Base-by-base conservation (phyloP, 1,140 invertebrate genomes). In the Pectinophora gossypiella region DNA sequence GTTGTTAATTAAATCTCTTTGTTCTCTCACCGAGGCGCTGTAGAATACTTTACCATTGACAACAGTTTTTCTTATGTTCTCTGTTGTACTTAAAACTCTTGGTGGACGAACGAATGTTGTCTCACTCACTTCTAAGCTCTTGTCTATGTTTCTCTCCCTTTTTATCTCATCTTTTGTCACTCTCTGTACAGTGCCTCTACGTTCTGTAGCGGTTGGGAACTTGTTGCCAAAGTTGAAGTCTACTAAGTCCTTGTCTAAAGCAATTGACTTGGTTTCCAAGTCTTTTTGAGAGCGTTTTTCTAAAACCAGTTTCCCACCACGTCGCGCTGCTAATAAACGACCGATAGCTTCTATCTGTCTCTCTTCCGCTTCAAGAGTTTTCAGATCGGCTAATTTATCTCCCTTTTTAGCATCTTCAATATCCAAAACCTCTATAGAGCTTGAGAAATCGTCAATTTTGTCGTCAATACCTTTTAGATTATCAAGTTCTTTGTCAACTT, bases 271-370 rank as follows among this genome's bases (percentile, higher is more conserved):
- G 0, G 70, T 54, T 65, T 81, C 80, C n/a, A 85, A 62, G 45
- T 85, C 72, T 50, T 79, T 80, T 51, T 88, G 78, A 1, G 84
- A 84, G 23, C 79, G 62, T 51, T 87, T 87, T 43, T 87, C 80
- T 36, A 87, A 43, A 13, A 86, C 59, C 0, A 87, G 21, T 56
- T 85, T 87, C 2, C 71, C 75, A 15, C 73, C 79, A 16, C 82
- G 68, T 54, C 76, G 75, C 0, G 83, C 76, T 36, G 82, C 81
- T 43, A 89, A 54, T 5, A 86, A 58, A 55, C 85, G 72, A 9
- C 87, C 87, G 5, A 89, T 87, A 19, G 84, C 87, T 71, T 88
- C 87, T 46, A 89, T 89, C 56, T 89, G 87, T 52, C 69, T 81
- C 21, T 88, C 87, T 64, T 89, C 87, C 2, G 86, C 85, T 64